These are phyloP conservation scores for Sebastolobus alascanus DNA, from an alignment of 2,797 vertebrate genomes.

Conservation along the genomic window DNA sequence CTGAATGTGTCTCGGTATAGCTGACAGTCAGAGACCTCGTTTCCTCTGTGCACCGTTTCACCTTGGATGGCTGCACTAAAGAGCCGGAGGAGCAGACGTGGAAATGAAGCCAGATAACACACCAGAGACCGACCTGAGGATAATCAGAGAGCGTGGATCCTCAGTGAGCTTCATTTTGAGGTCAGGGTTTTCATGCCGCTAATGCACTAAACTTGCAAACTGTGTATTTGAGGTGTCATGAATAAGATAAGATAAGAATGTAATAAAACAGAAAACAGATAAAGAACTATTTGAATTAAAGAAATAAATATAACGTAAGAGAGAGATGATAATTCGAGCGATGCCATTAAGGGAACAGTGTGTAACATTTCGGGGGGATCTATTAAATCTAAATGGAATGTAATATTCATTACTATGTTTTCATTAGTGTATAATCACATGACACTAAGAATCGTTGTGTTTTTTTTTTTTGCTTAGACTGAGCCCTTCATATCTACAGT, in stretches of 20 bases:
- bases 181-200: constrained; percentile 28
- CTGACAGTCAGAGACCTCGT: constrained; percentile 60
- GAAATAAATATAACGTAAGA: neutral
- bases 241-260: neutral
- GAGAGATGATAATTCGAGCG: neutral
- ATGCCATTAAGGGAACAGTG: neutral
- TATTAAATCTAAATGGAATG: no score
- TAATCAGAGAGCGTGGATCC: constrained; percentile 28
- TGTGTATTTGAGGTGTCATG: neutral
- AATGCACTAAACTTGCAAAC: neutral
- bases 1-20: constrained; percentile 47
- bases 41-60: constrained; percentile 58
- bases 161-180: constrained; percentile 29
- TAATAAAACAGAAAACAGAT: neutral
- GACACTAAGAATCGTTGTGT: no score
- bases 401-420: no score
- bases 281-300: neutral
- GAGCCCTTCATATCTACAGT: no score
- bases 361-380: no score
- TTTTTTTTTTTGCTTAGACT: no score
- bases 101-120: constrained; percentile 50
- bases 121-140: constrained; percentile 34
- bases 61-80: constrained; percentile 57
- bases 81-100: constrained; percentile 44
- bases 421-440: no score